Base-by-base conservation (phyloP, 2,888 invertebrate species). In the Mycalesis mineus region DNA sequence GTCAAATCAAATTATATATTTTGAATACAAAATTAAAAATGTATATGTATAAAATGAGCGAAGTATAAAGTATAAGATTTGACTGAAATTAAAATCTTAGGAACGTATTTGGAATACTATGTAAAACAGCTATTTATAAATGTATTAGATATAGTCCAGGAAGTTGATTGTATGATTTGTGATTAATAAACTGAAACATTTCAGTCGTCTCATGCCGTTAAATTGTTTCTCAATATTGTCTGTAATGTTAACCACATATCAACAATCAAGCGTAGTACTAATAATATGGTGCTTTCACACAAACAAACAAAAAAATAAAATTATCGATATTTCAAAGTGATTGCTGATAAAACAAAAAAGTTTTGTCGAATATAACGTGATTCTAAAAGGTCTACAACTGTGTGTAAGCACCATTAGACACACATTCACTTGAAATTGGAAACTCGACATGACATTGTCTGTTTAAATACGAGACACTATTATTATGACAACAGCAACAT, bases 11-110 rank as follows among this genome's bases (percentile, higher is more conserved):
- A n/a, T n/a, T n/a, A n/a, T 28, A 2, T 36, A 40, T 36, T 55
- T 48, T 17, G 22, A 14, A 22, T 28, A 29, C 55, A 11, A 42
- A 49, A 36, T 47, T 40, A 49, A 11, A 8, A 37, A 39, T 22
- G 37, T 13, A 15, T 37, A 13, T 33, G n/a, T n/a, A n/a, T n/a
- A n/a, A 2, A 11, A 42, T 17, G 8, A 41, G 17, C 28, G n/a
- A 17, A 11, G 44, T 28, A 40, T 58, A 40, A 58, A 49, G 17
- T 57, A 45, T 62, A 59, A 62, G 57, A 28, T 36, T 57, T 11
- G 61, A 62, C 61, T 62, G 61, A 62, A 57, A 37, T 55, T 29
- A 14, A 31, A 11, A 45, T 31, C 5, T 45, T 31, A 14, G 22
- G 29, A 13, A 2, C 42, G 50, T 57, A 53, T 44, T 33, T 28